These are phyloP conservation scores for Pygoscelis adeliae DNA, from an alignment of 2,113 vertebrate species.

Conservation along the genomic window DNA sequence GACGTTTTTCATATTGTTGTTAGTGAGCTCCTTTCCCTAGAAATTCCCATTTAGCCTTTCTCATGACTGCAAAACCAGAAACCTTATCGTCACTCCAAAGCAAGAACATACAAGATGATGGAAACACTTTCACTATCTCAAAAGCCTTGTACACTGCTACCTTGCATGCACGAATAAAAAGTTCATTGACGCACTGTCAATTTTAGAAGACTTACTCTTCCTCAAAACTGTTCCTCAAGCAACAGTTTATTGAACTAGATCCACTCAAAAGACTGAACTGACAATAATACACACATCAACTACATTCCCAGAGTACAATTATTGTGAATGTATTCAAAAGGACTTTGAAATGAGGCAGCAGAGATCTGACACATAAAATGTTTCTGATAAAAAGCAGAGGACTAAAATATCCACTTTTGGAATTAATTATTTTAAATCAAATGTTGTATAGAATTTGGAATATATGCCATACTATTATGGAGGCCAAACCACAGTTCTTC, in stretches of 20 bases:
- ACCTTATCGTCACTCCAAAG: neutral
- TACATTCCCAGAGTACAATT: neutral
- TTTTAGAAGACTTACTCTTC: neutral
- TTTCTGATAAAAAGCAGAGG: neutral
- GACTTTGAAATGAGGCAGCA: neutral
- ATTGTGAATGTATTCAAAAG: neutral
- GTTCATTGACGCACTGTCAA: neutral
- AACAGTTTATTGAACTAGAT: neutral
- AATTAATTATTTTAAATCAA: neutral
- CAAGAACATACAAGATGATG: neutral
- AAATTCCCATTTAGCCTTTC: neutral
- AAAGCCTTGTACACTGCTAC: neutral
- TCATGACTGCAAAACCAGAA: neutral
- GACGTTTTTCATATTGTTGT: neutral
- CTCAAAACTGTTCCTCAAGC: neutral
- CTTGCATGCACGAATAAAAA: neutral
- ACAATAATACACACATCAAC: neutral
- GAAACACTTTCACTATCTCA: neutral
- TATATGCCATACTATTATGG: neutral
- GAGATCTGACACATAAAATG: neutral
- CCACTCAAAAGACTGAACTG: neutral
- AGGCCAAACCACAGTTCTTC: neutral
- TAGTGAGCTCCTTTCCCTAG: neutral
- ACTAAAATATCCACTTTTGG: neutral
- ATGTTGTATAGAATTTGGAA: neutral